Evolutionary conservation across 1,140 invertebrate species (phyloP).

Genomic region (Globodera rostochiensis): DNA sequence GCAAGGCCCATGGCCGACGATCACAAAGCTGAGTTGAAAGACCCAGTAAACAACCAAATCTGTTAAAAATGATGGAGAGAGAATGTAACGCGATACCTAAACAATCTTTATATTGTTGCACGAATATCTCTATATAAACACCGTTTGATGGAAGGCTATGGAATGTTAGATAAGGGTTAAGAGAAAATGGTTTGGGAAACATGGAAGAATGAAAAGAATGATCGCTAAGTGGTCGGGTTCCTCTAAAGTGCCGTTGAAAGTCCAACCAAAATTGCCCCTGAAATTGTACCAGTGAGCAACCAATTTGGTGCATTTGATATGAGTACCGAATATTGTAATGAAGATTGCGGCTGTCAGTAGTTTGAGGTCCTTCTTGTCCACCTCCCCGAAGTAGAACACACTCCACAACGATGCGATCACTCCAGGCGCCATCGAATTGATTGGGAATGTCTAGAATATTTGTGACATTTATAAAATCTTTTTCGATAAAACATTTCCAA

Average conservation of each 20-base stretch:
- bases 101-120: no score
- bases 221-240: background rate
- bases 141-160: no score
- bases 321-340: slow-evolving; percentile 35
- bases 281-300: background rate
- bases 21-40: slow-evolving; percentile 48
- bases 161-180: no score
- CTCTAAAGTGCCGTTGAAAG: slow-evolving; percentile 44
- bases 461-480: no score
- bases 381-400: slow-evolving; percentile 58
- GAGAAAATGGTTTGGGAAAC: no score
- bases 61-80: slow-evolving; percentile 41
- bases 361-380: slow-evolving; percentile 40
- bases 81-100: no score
- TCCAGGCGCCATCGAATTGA: slow-evolving; percentile 39
- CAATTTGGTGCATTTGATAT: background rate
- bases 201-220: background rate
- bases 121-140: no score
- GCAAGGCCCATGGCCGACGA: slow-evolving; percentile 53
- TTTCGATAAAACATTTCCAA: no score
- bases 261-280: slow-evolving; percentile 46
- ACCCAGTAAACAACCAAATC: slow-evolving; percentile 48
- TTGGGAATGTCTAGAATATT: slow-evolving; percentile 18
- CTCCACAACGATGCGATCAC: slow-evolving; percentile 53
- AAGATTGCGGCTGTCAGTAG: slow-evolving; percentile 39